These are phyloP conservation scores for Phaedon cochleariae DNA, from an alignment of 2,888 invertebrate species.

Conservation along the genomic window DNA sequence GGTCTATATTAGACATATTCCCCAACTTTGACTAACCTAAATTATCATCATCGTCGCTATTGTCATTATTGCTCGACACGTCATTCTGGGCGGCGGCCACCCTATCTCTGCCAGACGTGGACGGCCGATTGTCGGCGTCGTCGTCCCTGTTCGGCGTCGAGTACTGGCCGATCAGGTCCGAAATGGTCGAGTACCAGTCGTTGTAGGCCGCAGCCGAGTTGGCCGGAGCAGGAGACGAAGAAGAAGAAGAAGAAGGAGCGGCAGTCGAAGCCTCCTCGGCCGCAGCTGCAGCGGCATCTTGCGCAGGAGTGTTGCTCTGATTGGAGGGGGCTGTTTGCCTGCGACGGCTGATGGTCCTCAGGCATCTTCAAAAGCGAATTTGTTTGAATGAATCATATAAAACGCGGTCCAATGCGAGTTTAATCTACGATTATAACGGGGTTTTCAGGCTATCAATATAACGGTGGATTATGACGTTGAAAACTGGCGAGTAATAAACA, in stretches of 20 bases:
- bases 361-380: conserved; percentile 31
- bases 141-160: conserved; percentile 25
- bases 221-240: background rate
- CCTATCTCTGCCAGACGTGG: conserved; percentile 16
- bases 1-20: too few relatives aligned
- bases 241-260: background rate
- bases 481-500: too few relatives aligned
- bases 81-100: conserved; percentile 15
- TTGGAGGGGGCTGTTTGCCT: conserved; percentile 10
- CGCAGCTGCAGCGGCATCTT: background rate
- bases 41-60: conserved; percentile 18
- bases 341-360: conserved; percentile 42
- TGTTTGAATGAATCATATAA: background rate
- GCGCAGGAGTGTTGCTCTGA: conserved; percentile 10
- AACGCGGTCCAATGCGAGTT: too few relatives aligned
- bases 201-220: background rate
- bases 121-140: conserved; percentile 2
- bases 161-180: conserved; percentile 28
- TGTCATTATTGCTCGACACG: conserved; percentile 41
- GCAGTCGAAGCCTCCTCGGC: background rate
- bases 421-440: too few relatives aligned
- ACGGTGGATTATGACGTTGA: too few relatives aligned
- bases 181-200: conserved; percentile 27
- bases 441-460: too few relatives aligned
- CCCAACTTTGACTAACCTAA: too few relatives aligned